phyloP scores from a whole-genome alignment of 1,140 invertebrate species.

The Ceratina australensis region DNA sequence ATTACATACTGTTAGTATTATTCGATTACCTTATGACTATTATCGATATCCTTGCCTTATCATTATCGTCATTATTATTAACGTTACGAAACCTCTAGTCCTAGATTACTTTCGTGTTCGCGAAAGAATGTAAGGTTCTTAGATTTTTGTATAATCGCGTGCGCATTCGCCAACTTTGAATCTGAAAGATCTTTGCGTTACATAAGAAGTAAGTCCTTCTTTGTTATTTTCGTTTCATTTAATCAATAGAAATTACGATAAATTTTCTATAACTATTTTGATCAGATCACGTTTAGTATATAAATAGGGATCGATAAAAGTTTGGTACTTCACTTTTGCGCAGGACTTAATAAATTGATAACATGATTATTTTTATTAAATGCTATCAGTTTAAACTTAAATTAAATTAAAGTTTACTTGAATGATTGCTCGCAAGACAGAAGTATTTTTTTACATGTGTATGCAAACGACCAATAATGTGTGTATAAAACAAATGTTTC shows the following conservation, averaged over 20 bases:
- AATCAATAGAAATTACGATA: too few relatives aligned
- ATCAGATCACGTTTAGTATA: slow-evolving; percentile 4
- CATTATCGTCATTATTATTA: slow-evolving; percentile 47
- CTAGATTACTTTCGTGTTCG: slow-evolving; percentile 61
- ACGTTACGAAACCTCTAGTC: slow-evolving; percentile 64
- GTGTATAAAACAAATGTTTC: not conserved
- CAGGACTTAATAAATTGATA: not conserved
- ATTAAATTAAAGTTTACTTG: slow-evolving; percentile 21
- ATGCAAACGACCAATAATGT: not conserved
- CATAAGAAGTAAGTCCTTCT: not conserved
- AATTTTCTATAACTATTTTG: not conserved
- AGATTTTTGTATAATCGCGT: slow-evolving; percentile 30
- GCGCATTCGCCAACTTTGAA: slow-evolving; percentile 23
- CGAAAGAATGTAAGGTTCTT: slow-evolving; percentile 53
- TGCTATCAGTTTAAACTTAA: slow-evolving; percentile 12
- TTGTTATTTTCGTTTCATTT: too few relatives aligned
- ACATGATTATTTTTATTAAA: slow-evolving; percentile 21
- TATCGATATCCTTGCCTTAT: slow-evolving; percentile 19
- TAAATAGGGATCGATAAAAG: slow-evolving; percentile 16
- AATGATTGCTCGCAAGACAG: not conserved
- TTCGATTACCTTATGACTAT: not conserved
- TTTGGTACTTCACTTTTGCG: slow-evolving; percentile 32
- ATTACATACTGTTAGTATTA: slow-evolving; percentile 8
- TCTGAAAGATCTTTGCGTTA: not conserved
- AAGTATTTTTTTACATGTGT: not conserved